These are phyloP conservation scores for Liolophura sinensis DNA, from an alignment of 1,140 invertebrate genomes.

Conservation along the genomic window DNA sequence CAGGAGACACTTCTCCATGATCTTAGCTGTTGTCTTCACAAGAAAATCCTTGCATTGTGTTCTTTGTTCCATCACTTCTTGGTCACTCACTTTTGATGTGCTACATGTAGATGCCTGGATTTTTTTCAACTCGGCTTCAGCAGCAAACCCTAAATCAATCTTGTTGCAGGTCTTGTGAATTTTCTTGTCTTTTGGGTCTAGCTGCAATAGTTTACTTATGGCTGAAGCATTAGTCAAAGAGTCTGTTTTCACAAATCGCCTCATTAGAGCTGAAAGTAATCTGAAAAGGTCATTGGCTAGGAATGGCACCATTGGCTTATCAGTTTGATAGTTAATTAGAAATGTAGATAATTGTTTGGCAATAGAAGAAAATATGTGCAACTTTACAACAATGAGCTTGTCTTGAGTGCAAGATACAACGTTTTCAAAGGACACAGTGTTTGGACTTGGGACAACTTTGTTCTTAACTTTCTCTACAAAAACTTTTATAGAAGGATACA, in stretches of 20 bases:
- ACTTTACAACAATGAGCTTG: background rate
- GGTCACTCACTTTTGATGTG: constrained; percentile 17
- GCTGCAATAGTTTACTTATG: background rate
- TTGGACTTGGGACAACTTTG: constrained; percentile 18
- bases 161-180: constrained; percentile 7
- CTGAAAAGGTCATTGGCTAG: constrained; percentile 9
- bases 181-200: constrained; percentile 9
- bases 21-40: constrained; percentile 5
- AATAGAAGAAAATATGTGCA: background rate
- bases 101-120: no score
- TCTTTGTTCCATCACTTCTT: constrained; percentile 12
- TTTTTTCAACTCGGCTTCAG: constrained; percentile 11
- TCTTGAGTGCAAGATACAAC: constrained; percentile 6
- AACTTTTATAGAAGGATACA: constrained; percentile 1
- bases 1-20: constrained; percentile 10
- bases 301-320: constrained; percentile 22
- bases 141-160: constrained; percentile 13
- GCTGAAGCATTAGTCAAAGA: constrained; percentile 4
- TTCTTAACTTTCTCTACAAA: constrained; percentile 16
- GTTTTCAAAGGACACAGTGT: constrained; percentile 14
- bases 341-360: background rate
- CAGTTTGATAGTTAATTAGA: constrained; percentile 6
- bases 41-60: constrained; percentile 10
- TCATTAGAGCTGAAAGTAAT: constrained; percentile 7
- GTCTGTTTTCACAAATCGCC: constrained; percentile 12